Evolutionary conservation across 2,797 vertebrate species (phyloP), one percentile per base, ranked within the genome.

Genomic region (Clarias fuscus): DNA sequence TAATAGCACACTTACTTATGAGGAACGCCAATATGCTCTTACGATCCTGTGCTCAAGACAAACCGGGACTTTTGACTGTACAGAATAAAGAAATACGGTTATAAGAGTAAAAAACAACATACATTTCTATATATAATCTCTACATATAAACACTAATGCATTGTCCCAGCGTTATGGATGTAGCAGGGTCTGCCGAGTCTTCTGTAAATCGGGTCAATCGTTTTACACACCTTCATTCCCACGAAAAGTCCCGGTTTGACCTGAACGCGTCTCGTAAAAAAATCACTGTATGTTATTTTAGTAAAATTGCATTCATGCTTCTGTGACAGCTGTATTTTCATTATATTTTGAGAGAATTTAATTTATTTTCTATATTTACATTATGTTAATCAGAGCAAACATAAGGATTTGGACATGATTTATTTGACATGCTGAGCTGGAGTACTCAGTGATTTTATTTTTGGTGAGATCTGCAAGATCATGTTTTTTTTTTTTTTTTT

Each of bases 401-500:
- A 15, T 61, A 24, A 72, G 20, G 67, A 58, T 72, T 61, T 59
- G 20, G 53, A 61, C 2, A 37, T 7, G 53, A 61, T 71, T 83
- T 18, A 72, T 59, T 83, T 24, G 11, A 56, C 43, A 53, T 33
- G 7, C 7, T 56, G 62, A 68, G 43, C 64, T 56, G 68, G 53
- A 83, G 11, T 33, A 56, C 64, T 53, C 24, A 0, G 43, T 68
- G 27, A 83, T 37, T 72, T 71, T 83, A 58, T 59, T 40, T 37
- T 17, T 83, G 68, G 82, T 40, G 72, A 59, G 68, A 56, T 67
- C 15, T 20, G 65, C 6, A 82, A 22, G n/a, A 80, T 67, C 5
- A 2, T 53, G 79, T 30, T 77, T 80, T 64, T 78, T 18, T 82
- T 48, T 43, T 15, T 22, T 30, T 77, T 80, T 64, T 78, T 18